Evolutionary conservation across 53 echinoderm and acorn worm species (phyloP), one percentile per base, ranked within the genome.

Genomic region (Apostichopus leukothele): DNA sequence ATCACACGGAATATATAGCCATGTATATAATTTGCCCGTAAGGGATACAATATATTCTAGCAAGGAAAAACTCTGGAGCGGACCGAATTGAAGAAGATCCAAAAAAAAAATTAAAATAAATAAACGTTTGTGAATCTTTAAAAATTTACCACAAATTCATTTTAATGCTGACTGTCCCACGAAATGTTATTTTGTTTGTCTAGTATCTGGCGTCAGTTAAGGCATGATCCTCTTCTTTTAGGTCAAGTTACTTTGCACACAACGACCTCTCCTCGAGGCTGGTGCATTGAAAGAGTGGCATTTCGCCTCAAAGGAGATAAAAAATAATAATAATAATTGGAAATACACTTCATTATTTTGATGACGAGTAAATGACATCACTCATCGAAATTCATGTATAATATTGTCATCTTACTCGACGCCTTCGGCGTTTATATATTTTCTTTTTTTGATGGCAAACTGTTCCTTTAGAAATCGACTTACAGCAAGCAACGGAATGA

Each of bases 81-180:
- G 53, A 55, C 80, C 54, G 80, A 59, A 7, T n/a, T 54, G 52
- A 20, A 81, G 54, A 54, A 81, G 59, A 81, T 81, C 23, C 23
- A 81, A 81, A 81, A 81, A 39, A 39, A 39, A 39, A 39, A 3
- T 79, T 81, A 54, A 71, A 81, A 81, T 81, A 81, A 81, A 81
- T 81, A 81, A 20, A 9, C 16, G n/a, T 81, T 81, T 81, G 60
- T 81, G 81, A 81, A 81, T 81, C 81, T 81, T 81, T 81, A 21
- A 71, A 8, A 81, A 54, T 81, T 81, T 57, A 81, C 81, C 81
- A 81, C 81, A 81, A 81, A 81, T 54, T 81, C 81, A 81, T 81
- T 81, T 79, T 51, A 81, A 81, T 55, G 59, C 26, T 53, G 59
- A 59, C 71, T 54, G 59, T 81, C 53, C 59, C 54, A 59, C 54